A percentile compares a stretch with the other conserved stretches of the same genome.
Evolutionary conservation across 2,888 invertebrate genomes (phyloP).

Genomic region (Steinernema hermaphroditum): DNA sequence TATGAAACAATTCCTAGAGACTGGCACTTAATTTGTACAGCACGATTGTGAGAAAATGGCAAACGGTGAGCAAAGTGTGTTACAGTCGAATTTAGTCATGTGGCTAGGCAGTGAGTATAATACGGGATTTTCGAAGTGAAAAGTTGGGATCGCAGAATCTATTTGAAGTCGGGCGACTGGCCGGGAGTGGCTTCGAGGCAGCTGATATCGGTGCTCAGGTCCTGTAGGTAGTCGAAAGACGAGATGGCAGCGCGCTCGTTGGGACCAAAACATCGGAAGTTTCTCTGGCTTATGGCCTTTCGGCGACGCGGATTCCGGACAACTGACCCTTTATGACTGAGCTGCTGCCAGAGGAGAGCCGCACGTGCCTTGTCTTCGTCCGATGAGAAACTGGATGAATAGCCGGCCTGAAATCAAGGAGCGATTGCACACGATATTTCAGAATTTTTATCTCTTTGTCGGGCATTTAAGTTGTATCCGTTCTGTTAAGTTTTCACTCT

Average conservation of each 20-base stretch:
- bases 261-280: conserved; percentile 28
- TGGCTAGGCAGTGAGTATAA: background rate
- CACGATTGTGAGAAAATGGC: background rate
- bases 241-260: conserved; percentile 48
- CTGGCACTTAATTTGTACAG: conserved; percentile 14
- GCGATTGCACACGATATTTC: too few species aligned
- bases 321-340: background rate
- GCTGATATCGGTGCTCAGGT: conserved; percentile 52
- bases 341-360: conserved; percentile 3
- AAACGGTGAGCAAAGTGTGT: background rate
- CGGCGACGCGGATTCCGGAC: background rate
- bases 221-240: conserved; percentile 52
- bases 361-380: conserved; percentile 26
- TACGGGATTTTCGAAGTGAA: background rate
- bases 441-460: too few species aligned
- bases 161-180: conserved; percentile 32
- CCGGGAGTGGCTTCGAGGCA: conserved; percentile 51
- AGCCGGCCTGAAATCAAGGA: conserved; percentile 16
- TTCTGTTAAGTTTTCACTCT: too few species aligned
- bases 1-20: background rate
- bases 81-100: background rate
- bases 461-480: too few species aligned
- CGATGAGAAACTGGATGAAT: conserved; percentile 24
- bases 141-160: conserved; percentile 25
- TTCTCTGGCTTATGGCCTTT: background rate